phyloP scores from a whole-genome alignment of 2,113 vertebrate species.

The Sorex fumeus region DNA sequence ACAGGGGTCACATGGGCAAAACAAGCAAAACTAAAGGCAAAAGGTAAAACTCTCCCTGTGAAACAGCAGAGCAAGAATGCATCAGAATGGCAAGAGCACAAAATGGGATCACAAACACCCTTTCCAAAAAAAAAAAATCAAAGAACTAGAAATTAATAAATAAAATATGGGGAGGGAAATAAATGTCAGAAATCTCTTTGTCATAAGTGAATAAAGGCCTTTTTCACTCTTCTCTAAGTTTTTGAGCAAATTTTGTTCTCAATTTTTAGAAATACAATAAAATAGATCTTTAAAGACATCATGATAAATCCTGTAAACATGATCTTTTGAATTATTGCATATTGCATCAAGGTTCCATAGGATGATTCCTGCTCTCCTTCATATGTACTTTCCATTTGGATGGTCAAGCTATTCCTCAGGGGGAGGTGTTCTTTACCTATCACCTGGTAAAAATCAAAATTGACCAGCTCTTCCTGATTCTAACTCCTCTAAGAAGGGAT shows the following conservation, averaged over 20 bases:
- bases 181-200: constrained; percentile 3
- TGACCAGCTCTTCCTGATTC: background rate
- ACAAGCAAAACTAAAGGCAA: background rate
- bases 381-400: background rate
- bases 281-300: constrained; percentile 33
- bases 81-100: background rate
- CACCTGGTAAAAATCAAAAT: background rate
- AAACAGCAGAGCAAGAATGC: background rate
- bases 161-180: constrained; percentile 27
- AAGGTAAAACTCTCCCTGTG: background rate
- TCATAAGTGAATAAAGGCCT: constrained; percentile 2
- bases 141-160: constrained; percentile 19
- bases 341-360: background rate
- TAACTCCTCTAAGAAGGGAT: background rate
- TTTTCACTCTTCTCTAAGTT: constrained; percentile 16
- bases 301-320: background rate
- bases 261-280: background rate
- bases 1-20: background rate
- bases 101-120: background rate
- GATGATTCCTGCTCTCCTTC: background rate
- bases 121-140: background rate
- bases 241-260: constrained; percentile 41
- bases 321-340: constrained; percentile 22
- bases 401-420: background rate
- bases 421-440: background rate